phyloP scores from a whole-genome alignment of 2,113 vertebrate species.

The Carollia perspicillata region DNA sequence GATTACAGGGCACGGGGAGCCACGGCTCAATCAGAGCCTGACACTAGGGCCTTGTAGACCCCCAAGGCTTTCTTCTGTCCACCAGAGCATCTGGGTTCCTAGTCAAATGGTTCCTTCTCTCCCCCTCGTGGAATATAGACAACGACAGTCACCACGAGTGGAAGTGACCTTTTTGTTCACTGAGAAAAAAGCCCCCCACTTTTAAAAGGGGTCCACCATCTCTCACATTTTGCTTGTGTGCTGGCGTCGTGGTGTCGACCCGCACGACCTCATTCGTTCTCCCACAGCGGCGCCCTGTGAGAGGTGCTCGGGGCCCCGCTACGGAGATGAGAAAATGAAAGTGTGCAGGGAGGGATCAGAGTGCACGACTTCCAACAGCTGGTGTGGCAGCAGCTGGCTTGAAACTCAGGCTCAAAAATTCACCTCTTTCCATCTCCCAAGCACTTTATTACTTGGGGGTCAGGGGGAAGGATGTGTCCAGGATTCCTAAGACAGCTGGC shows the following conservation, averaged over 20 bases:
- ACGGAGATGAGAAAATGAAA: not conserved
- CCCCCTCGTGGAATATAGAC: not conserved
- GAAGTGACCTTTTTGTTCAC: not conserved
- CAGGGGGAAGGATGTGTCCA: not conserved
- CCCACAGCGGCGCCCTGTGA: not conserved
- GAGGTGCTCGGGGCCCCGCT: not conserved
- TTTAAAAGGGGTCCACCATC: fast-evolving
- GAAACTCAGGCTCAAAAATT: not conserved
- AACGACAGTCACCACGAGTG: not conserved
- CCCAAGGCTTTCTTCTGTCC: not conserved
- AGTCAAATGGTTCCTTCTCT: not conserved
- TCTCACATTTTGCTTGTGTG: not conserved
- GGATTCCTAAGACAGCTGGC: not conserved
- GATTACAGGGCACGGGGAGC: not conserved
- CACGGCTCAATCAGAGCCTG: not conserved
- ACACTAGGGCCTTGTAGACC: too few species aligned
- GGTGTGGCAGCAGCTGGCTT: not conserved
- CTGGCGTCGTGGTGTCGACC: not conserved
- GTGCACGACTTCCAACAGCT: not conserved
- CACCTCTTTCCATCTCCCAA: not conserved
- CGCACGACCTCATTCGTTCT: not conserved
- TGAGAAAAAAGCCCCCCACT: not conserved
- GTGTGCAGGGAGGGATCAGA: not conserved
- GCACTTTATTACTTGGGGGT: not conserved
- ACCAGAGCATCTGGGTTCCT: not conserved